Conservation (phyloP, 2,888 invertebrate genomes). For the Pristionchus entomophagus region DNA sequence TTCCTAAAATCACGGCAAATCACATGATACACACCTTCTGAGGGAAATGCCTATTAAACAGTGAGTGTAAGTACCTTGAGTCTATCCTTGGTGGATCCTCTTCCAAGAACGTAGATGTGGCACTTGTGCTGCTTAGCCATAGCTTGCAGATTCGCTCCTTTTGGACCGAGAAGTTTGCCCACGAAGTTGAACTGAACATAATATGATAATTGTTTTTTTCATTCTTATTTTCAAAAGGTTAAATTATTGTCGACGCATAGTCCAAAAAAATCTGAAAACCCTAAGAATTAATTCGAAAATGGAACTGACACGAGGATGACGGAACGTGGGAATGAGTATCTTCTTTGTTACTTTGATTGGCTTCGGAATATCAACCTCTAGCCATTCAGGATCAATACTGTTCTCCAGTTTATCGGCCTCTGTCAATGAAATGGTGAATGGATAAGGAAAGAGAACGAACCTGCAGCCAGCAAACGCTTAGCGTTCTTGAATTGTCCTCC, state of each 20-base stretch:
- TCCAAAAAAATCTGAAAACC: no score
- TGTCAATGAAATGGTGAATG: conserved; percentile 46
- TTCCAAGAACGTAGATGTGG: conserved; percentile 75
- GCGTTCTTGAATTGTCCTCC: conserved; percentile 74
- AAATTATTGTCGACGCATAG: background rate
- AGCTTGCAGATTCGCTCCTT: conserved; percentile 74
- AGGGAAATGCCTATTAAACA: no score
- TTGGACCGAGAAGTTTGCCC: conserved; percentile 75
- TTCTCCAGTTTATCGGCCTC: conserved; percentile 72
- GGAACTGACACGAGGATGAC: conserved; percentile 70
- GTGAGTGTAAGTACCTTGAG: no score
- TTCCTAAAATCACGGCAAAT: conserved; percentile 55
- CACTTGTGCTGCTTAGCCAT: conserved; percentile 74
- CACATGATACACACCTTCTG: background rate
- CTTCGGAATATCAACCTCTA: conserved; percentile 75
- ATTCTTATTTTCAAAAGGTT: background rate
- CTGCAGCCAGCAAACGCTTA: conserved; percentile 67
- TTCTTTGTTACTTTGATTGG: conserved; percentile 74
- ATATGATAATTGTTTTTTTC: background rate
- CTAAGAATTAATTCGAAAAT: no score
- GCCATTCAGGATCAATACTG: conserved; percentile 75
- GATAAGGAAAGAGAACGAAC: conserved; percentile 47
- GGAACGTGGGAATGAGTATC: conserved; percentile 73
- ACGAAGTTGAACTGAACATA: conserved; percentile 75
- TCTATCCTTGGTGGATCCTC: conserved; percentile 74